Evolutionary conservation across 1,140 invertebrate genomes (phyloP).

Genomic region (Pectinophora gossypiella): DNA sequence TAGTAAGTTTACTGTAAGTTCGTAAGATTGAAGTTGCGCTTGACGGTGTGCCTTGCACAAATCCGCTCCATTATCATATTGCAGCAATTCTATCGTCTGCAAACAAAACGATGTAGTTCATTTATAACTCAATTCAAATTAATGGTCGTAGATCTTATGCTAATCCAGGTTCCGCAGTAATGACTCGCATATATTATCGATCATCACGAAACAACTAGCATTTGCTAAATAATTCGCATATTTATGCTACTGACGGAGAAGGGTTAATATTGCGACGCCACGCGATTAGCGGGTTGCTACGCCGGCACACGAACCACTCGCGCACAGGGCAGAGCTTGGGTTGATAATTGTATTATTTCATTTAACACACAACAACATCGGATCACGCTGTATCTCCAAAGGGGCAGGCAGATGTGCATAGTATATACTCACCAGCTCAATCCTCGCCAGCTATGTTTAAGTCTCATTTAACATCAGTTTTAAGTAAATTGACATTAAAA

Average conservation of each 20-base stretch:
- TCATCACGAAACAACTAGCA: conserved; percentile 46
- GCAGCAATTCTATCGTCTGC: neutral
- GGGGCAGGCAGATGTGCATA: no score
- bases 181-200: conserved; percentile 50
- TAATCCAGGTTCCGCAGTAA: conserved; percentile 44
- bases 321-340: no score
- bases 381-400: no score
- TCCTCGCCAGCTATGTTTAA: no score
- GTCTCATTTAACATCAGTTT: no score
- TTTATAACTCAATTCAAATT: conserved; percentile 18
- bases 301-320: conserved; percentile 29
- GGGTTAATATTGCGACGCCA: conserved; percentile 44
- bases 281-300: conserved; percentile 45
- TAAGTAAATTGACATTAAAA: no score
- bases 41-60: no score
- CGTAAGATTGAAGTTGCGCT: no score
- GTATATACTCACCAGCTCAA: no score
- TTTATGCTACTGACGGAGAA: conserved; percentile 38
- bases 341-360: no score
- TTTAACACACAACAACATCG: no score
- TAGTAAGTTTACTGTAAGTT: no score
- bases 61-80: conserved; percentile 1
- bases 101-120: conserved; percentile 7
- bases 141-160: conserved; percentile 46
- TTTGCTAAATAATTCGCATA: conserved; percentile 46